Base-by-base conservation (phyloP, 2,888 invertebrate species). In the Galerucella calmariensis region DNA sequence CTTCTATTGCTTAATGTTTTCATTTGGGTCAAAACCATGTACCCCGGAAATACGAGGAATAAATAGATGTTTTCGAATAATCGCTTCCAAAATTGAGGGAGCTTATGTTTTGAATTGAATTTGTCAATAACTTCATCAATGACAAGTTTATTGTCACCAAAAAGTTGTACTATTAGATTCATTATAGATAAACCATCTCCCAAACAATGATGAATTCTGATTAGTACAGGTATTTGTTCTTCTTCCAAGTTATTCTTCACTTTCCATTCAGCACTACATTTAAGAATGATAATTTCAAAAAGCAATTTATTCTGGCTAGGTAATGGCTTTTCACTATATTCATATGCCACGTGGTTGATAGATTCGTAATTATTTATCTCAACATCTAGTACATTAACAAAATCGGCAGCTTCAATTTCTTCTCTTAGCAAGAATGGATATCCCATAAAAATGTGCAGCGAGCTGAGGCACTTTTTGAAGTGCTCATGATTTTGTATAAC, bases 121-220 rank as follows among this genome's bases (percentile, higher is more conserved):
- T n/a, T n/a, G n/a, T n/a, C n/a, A n/a, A n/a, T n/a, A n/a, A n/a
- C n/a, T n/a, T 16, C 63, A 62, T 62, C 51, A n/a, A 53, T 70
- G 41, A 35, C 63, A 0, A 59, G 5, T 20, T 59, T 27, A 14
- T 27, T 24, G 41, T 62, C 63, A 41, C 53, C 70, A 20, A 70
- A 53, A 20, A 62, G 27, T 8, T 63, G 62, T 5, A 46, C 35
- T 0, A 70, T 5, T 41, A 63, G 16, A 12, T 70, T 70, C 70
- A 63, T 63, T 20, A n/a, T 10, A 11, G 70, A 70, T 63, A 70
- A 53, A 27, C 70, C 70, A n/a, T 70, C 70, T 9, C 51, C 51
- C n/a, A 70, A 4, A 11, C 35, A 11, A 16, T 70, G 70, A 27
- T 70, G 62, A 51, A 35, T 12, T 59, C 70, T 62, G 9, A 51